Evolutionary conservation across 2,113 vertebrate genomes (phyloP), one percentile per base, ranked within the genome.

Genomic region (Vicugna pacos): DNA sequence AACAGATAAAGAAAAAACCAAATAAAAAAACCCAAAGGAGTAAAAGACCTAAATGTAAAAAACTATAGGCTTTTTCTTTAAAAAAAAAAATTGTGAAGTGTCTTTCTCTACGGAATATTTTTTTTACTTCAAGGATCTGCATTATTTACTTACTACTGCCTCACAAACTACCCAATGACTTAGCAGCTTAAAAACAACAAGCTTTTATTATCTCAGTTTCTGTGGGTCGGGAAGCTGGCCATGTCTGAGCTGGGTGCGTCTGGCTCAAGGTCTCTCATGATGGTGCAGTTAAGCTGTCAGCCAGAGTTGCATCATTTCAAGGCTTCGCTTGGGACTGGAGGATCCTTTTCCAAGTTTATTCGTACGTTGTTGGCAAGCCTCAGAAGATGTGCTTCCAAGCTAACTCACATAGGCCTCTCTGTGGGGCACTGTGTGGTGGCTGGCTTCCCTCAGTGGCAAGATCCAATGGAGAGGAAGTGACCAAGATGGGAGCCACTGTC

Each of bases 361-460:
- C 65, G 46, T 32, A 28, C 32, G 8, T 26, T 54, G n/a, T n/a
- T 5, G 35, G 48, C 28, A 19, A 22, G 26, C 17, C 80, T 60
- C 2, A 14, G 30, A 70, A 38, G 14, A 81, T 24, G 16, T 20
- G 38, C 48, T 65, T 85, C 73, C 50, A 46, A 35, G 13, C 48
- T 46, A 26, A 28, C 11, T 20, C 28, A 30, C 6, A 3, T 0
- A 30, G 48, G 9, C 38, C 5, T 65, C 64, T 90, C 50, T 52
- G 38, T 26, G 42, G 84, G 35, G 20, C 0, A 28, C 24, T 19
- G 0, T 3, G 2, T 24, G 58, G 35, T 8, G 12, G 0, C 19
- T 24, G 22, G 22, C 60, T 48, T 54, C 4, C 26, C 26, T 22
- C 14, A 1, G 42, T 10, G 70, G 5, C 60, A n/a, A 77, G 20